Base-by-base conservation (phyloP, 2,888 invertebrate species). In the Falcaria lacertinaria region DNA sequence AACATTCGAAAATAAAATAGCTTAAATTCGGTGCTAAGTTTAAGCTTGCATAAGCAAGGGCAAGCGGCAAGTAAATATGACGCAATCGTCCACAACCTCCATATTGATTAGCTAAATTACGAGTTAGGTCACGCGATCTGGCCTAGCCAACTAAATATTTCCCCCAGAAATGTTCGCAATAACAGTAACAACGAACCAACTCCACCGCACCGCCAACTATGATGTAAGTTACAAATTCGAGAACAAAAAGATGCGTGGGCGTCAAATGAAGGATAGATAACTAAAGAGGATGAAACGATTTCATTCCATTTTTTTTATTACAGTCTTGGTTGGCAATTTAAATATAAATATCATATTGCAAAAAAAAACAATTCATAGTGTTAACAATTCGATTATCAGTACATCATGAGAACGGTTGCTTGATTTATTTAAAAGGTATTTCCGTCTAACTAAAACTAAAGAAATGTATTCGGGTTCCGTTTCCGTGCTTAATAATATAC, bases 21-120 rank as follows among this genome's bases (percentile, higher is more conserved):
- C 47, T 49, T 58, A 52, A 54, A 64, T 65, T 57, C 55, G 66
- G 62, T 56, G 60, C 55, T 47, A 52, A 50, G 49, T 45, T 45
- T 63, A 0, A 1, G 19, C 19, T 19, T 0, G 19, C 6, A 19
- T 19, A 64, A 64, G 65, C 79, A 76, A 79, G 77, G 78, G 72
- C 77, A 61, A 60, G 56, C 57, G 53, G 59, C 62, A 64, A 69
- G 72, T 73, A 74, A 74, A 74, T 66, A 80, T 80, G 82, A 83
- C 84, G 84, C 64, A 82, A 41, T 25, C 46, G 54, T 64, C 67
- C 67, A 73, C 77, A 75, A 80, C 75, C 75, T 77, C 69, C 70
- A 67, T 78, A 85, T 85, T 74, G 87, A 86, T 85, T 83, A 80
- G 72, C 65, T 64, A 69, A 73, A 75, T 74, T 78, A 74, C 64